A percentile compares a stretch with the other conserved stretches of the same genome.
These are phyloP conservation scores for Belgica antarctica DNA, from an alignment of 2,888 invertebrate species.

Conservation along the genomic window DNA sequence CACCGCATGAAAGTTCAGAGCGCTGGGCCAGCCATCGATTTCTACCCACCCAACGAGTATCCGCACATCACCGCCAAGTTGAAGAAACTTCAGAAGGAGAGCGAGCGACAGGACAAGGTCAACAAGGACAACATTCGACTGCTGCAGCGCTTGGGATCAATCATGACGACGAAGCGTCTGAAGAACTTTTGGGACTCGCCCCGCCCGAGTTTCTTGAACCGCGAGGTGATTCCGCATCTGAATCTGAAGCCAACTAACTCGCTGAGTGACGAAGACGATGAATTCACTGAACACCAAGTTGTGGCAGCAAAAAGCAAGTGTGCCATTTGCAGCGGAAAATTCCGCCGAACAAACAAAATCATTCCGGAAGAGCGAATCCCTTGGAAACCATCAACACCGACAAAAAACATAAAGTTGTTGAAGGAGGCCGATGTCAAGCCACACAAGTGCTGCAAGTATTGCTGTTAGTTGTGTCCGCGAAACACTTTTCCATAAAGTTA, in stretches of 20 bases:
- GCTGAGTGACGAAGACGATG: background rate
- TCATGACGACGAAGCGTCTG: slow-evolving; percentile 66
- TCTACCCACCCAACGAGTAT: slow-evolving; percentile 61
- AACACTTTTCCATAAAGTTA: no score
- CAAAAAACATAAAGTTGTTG: slow-evolving; percentile 33
- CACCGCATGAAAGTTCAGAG: slow-evolving; percentile 67
- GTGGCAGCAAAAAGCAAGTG: background rate
- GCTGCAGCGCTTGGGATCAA: slow-evolving; percentile 64
- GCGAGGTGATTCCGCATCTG: slow-evolving; percentile 50
- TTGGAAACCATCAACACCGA: slow-evolving; percentile 50
- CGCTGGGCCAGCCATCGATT: slow-evolving; percentile 68
- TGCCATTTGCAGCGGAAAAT: slow-evolving; percentile 36
- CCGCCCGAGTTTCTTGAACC: slow-evolving; percentile 55
- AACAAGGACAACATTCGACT: slow-evolving; percentile 68
- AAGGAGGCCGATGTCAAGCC: slow-evolving; percentile 29
- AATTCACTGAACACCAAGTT: background rate
- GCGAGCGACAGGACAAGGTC: slow-evolving; percentile 64
- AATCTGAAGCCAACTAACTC: background rate
- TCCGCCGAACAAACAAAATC: slow-evolving; percentile 46
- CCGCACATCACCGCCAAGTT: slow-evolving; percentile 67
- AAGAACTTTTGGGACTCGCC: slow-evolving; percentile 68
- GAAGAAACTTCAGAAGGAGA: slow-evolving; percentile 68
- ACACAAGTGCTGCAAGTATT: slow-evolving; percentile 41
- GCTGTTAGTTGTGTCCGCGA: no score
- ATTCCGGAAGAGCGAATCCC: slow-evolving; percentile 54